Evolutionary conservation across 2,797 vertebrate species (phyloP).

Genomic region (Coracias cyanogaster): DNA sequence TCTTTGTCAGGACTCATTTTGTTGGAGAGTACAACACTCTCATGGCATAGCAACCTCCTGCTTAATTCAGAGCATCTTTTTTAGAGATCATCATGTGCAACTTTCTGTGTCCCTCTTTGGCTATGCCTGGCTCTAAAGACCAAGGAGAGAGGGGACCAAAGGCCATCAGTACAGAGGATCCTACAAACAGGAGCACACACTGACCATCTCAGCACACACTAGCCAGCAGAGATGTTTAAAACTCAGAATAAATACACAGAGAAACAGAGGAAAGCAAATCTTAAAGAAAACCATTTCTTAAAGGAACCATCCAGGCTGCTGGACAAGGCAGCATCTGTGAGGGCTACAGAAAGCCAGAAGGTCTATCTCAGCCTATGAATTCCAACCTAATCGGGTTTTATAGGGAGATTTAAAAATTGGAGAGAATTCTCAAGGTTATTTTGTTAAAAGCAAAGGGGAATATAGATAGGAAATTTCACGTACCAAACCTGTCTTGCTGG

Average conservation of each 20-base stretch:
- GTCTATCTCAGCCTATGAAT: background rate
- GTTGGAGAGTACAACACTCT: background rate
- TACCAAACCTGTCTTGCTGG: background rate
- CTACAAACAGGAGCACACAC: background rate
- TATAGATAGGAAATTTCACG: background rate
- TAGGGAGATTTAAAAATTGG: background rate
- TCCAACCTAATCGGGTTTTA: background rate
- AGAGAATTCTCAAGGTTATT: background rate
- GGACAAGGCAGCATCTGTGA: background rate
- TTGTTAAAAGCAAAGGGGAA: background rate
- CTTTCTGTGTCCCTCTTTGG: background rate
- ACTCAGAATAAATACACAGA: background rate
- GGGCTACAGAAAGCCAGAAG: background rate
- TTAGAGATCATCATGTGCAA: background rate
- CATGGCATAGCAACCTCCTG: background rate
- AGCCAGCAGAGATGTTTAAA: background rate
- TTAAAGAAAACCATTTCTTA: background rate
- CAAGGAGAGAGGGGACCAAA: background rate
- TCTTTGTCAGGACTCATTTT: background rate
- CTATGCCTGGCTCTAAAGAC: background rate
- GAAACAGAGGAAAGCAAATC: background rate
- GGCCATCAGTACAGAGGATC: background rate
- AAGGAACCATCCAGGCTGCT: background rate
- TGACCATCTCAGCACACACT: rapidly evolving
- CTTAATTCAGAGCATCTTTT: background rate